A percentile compares a stretch with the other conserved stretches of the same genome.
Conservation (phyloP, 2,113 vertebrate species). For the Salminus brasiliensis region DNA sequence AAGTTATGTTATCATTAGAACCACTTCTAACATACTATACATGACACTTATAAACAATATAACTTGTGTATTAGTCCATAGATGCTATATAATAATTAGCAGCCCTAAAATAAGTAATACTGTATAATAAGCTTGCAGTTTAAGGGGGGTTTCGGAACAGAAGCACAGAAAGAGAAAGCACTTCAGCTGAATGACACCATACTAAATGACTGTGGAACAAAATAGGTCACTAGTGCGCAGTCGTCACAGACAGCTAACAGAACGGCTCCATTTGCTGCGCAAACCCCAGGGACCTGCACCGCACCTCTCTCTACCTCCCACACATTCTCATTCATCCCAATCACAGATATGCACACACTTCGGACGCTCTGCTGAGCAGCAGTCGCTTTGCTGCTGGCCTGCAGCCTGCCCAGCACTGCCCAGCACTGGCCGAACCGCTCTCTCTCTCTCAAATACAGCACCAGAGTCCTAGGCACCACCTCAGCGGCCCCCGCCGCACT, state of each 20-base stretch:
- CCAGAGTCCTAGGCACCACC: neutral
- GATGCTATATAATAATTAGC: too few species aligned
- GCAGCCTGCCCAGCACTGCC: slow-evolving; percentile 4
- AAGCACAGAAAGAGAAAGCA: neutral
- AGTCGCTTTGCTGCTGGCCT: neutral
- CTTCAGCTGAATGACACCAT: slow-evolving; percentile 8
- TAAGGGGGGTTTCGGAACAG: neutral
- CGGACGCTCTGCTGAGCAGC: slow-evolving; percentile 8
- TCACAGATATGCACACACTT: neutral
- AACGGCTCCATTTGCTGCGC: neutral
- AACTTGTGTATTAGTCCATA: too few species aligned
- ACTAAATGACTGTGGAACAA: slow-evolving; percentile 11
- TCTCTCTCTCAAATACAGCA: neutral
- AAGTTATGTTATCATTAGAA: too few species aligned
- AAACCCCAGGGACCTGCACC: slow-evolving; percentile 2
- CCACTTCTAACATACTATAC: too few species aligned
- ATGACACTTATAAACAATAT: too few species aligned
- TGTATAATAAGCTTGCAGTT: neutral
- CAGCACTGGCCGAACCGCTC: neutral
- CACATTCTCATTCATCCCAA: neutral
- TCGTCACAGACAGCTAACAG: slow-evolving; percentile 12
- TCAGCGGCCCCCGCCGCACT: neutral
- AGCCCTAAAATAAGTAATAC: neutral
- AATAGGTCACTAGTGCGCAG: neutral
- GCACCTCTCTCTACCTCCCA: slow-evolving; percentile 1